A percentile compares a stretch with the other conserved stretches of the same genome.
Evolutionary conservation across 2,113 vertebrate species (phyloP).

Genomic region (Trachemys scripta): DNA sequence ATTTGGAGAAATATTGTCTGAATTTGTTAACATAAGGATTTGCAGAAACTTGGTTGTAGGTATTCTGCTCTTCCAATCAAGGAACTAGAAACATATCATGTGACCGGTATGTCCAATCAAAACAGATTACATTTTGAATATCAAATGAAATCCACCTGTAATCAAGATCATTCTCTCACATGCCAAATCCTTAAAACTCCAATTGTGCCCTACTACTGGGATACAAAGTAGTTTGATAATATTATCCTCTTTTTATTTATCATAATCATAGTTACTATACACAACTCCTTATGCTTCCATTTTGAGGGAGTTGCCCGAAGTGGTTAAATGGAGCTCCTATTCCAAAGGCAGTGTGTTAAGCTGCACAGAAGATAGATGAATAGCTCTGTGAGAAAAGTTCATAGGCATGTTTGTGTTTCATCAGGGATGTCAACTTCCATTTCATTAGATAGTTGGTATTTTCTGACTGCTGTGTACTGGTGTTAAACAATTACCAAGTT

Average conservation of each 20-base stretch:
- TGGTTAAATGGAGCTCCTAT: conserved; percentile 12
- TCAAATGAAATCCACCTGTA: conserved; percentile 50
- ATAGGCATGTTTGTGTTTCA: background rate
- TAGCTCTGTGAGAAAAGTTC: background rate
- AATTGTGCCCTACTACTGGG: conserved; percentile 18
- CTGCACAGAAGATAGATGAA: background rate
- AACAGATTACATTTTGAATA: conserved; percentile 36
- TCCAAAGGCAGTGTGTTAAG: background rate
- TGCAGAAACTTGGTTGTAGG: background rate
- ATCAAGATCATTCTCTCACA: conserved; percentile 21
- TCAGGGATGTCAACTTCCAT: background rate
- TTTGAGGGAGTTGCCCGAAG: rapidly evolving
- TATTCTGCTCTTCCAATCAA: conserved; percentile 2
- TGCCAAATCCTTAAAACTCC: conserved; percentile 55
- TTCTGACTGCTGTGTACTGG: conserved; percentile 30
- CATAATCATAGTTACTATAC: background rate
- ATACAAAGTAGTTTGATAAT: conserved; percentile 2
- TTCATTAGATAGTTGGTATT: conserved; percentile 46
- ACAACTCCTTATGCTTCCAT: conserved; percentile 31
- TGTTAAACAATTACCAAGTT: conserved; percentile 37
- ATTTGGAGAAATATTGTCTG: background rate
- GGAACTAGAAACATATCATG: background rate
- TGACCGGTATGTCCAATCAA: conserved; percentile 11
- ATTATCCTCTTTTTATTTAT: conserved; percentile 51
- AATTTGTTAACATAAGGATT: conserved; percentile 36